phyloP scores from a whole-genome alignment of 2,113 vertebrate genomes.

The Antechinus stuartii region DNA sequence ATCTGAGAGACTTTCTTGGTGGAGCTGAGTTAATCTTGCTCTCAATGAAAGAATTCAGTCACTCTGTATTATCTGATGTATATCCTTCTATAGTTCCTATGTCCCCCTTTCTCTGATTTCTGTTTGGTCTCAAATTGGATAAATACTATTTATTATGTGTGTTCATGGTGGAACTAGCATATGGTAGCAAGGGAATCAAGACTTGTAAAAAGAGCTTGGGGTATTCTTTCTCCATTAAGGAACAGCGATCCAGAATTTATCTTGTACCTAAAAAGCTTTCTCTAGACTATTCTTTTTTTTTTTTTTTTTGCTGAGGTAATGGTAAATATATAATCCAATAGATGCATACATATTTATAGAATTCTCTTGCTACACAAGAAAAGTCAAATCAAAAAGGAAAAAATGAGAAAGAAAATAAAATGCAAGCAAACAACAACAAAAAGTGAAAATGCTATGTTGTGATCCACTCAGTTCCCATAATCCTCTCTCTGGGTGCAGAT shows the following conservation, averaged over 20 bases:
- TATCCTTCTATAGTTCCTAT: background rate
- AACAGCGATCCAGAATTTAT: background rate
- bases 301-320: too few relatives aligned
- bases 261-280: background rate
- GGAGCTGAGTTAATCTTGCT: background rate
- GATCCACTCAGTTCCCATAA: too few relatives aligned
- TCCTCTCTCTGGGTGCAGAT: too few relatives aligned
- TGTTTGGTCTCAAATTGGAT: background rate
- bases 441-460: too few relatives aligned
- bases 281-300: too few relatives aligned
- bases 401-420: too few relatives aligned
- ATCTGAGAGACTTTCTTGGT: background rate
- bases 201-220: background rate
- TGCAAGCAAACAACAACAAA: too few relatives aligned
- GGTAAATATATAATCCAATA: too few relatives aligned
- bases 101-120: background rate
- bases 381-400: too few relatives aligned
- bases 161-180: background rate
- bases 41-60: background rate
- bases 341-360: too few relatives aligned
- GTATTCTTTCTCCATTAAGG: background rate
- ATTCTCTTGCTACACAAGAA: too few relatives aligned
- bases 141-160: background rate
- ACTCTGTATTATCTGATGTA: background rate
- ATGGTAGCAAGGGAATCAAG: background rate